Conservation (phyloP, 53 echinoderm and acorn worm species). For the Henricia sp. region DNA sequence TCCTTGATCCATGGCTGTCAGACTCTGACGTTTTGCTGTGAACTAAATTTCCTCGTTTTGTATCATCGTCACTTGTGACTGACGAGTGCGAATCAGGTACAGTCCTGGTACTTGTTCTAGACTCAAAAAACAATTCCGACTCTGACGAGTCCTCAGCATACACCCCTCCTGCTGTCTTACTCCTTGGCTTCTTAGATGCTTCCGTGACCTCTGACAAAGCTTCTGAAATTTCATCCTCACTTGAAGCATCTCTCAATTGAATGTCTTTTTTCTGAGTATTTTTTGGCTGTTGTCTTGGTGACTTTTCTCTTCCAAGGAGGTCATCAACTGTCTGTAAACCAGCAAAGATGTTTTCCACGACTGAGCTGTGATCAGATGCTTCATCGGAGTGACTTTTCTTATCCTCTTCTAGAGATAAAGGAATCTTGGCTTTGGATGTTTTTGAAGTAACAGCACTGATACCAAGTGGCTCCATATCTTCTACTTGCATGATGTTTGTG, state of each 20-base stretch:
- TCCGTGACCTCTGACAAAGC: slow-evolving; percentile 9
- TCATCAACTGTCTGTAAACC: slow-evolving; percentile 81
- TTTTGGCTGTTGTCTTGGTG: neutral
- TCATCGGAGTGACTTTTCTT: slow-evolving; percentile 1
- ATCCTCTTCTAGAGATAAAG: neutral
- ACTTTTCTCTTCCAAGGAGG: slow-evolving; percentile 25
- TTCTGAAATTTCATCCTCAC: slow-evolving; percentile 56
- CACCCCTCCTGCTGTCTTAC: slow-evolving; percentile 23
- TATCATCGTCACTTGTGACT: slow-evolving; percentile 29
- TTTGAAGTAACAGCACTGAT: neutral
- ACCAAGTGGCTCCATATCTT: slow-evolving; percentile 50
- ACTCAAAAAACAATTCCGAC: slow-evolving; percentile 12
- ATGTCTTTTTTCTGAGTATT: neutral
- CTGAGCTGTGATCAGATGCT: slow-evolving; percentile 18
- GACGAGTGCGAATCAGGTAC: slow-evolving; percentile 61
- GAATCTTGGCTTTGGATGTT: neutral
- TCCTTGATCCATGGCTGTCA: slow-evolving; percentile 1
- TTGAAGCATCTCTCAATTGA: slow-evolving; percentile 66
- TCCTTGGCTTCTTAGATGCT: slow-evolving; percentile 23
- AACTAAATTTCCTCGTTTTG: neutral
- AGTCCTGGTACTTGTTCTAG: slow-evolving; percentile 46
- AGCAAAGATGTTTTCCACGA: slow-evolving; percentile 39
- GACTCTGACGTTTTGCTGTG: slow-evolving; percentile 1
- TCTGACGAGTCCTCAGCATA: slow-evolving; percentile 41
- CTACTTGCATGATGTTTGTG: slow-evolving; percentile 55